These are phyloP conservation scores for Exaiptasia diaphana DNA, from an alignment of 64 coral and sea anemone species.

Conservation along the genomic window DNA sequence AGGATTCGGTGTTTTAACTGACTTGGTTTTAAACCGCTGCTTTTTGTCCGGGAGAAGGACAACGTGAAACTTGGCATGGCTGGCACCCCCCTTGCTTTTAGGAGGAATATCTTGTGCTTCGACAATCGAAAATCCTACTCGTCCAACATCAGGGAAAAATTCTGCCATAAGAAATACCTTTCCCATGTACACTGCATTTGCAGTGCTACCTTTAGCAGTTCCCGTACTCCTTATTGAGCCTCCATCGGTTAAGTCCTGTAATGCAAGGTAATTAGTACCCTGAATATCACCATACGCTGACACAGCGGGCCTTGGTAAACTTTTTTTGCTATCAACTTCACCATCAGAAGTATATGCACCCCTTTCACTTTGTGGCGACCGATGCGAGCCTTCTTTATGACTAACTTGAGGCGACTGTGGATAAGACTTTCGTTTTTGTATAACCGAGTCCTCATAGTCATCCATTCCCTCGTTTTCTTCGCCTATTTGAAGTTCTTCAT, in stretches of 20 bases:
- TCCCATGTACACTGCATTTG: constrained; percentile 18
- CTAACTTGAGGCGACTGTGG: too few relatives aligned
- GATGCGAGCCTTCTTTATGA: too few relatives aligned
- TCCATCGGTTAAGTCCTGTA: neutral
- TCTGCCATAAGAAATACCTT: constrained; percentile 51
- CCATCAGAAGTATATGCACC: neutral
- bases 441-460: neutral
- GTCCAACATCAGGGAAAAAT: constrained; percentile 61
- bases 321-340: neutral
- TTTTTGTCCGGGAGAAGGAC: constrained; percentile 55
- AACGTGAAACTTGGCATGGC: constrained; percentile 65
- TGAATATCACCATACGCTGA: constrained; percentile 60
- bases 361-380: too few relatives aligned
- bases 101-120: constrained; percentile 62
- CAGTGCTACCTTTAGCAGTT: neutral
- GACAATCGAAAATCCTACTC: constrained; percentile 59
- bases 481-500: constrained; percentile 60
- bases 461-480: constrained; percentile 21
- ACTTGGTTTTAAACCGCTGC: constrained; percentile 83
- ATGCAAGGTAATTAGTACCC: neutral
- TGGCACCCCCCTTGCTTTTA: constrained; percentile 59
- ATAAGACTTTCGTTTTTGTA: too few relatives aligned
- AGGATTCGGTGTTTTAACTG: constrained; percentile 51
- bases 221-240: constrained; percentile 1
- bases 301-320: constrained; percentile 11